Evolutionary conservation across 2,113 vertebrate species (phyloP), one percentile per base, ranked within the genome.

Genomic region (Eidolon helvum): DNA sequence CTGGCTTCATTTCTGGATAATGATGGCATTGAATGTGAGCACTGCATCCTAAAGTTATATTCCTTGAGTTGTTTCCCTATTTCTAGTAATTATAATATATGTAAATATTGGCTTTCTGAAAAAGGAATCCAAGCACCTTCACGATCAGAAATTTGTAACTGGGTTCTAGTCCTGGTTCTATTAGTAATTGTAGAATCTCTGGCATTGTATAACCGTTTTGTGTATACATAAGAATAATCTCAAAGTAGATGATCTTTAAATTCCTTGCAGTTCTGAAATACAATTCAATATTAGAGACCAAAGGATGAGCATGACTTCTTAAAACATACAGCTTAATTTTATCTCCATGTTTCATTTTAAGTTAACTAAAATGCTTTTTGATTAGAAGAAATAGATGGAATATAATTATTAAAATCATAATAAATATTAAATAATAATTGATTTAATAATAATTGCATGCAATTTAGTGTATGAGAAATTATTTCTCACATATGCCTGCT

Each of bases 391-490:
- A 55, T 48, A 55, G 7, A 11, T 43, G 4, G 1, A 93, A 43
- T 90, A 77, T 87, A 84, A 91, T 63, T 92, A 68, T 68, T 71
- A 28, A 77, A 92, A 86, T 3, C 8, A 74, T 55, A 89, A 87
- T 55, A 90, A 65, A 55, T 84, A 65, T 89, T 35, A 94, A 80
- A 65, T 86, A 75, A 30, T 35, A 55, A 80, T 78, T 77, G 10
- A 30, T 93, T 89, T 93, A 55, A 84, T 96, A 18, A 72, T 45
- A 79, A 61, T 48, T 91, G 4, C 0, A 75, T 88, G 14, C 16
- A 80, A 15, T 50, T 78, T 85, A 80, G 80, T 63, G 14, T 75
- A 69, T 90, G 19, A 45, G 21, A 61, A 61, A 50, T 68, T 50
- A 28, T 66, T 9, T 71, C 16, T 93, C 43, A 48, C 74, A 40